Conservation (phyloP, 30 jellyfish, hydroid and myxozoan species). For the Aurelia coerulea region DNA sequence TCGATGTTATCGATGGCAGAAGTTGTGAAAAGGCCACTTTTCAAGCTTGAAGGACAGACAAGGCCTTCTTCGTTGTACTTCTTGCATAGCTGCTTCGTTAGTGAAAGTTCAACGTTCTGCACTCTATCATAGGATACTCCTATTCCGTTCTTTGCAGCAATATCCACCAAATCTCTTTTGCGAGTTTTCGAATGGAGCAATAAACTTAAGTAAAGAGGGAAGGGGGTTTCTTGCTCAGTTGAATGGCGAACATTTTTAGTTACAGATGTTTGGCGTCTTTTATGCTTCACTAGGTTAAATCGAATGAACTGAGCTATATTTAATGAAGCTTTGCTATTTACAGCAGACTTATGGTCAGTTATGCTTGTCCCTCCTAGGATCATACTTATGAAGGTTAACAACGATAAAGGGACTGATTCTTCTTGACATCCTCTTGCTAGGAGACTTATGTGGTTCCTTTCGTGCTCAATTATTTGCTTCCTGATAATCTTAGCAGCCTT, state of each 20-base stretch:
- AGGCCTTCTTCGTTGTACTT: constrained; percentile 1
- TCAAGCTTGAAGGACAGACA: constrained; percentile 35
- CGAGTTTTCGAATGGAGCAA: constrained; percentile 11
- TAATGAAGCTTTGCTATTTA: background rate
- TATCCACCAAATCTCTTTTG: constrained; percentile 5
- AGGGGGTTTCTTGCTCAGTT: background rate
- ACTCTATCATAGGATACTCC: constrained; percentile 27
- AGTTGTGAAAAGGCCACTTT: background rate
- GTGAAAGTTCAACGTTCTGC: background rate
- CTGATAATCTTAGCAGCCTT: constrained; percentile 19
- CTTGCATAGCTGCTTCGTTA: constrained; percentile 36
- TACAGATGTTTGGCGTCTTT: background rate
- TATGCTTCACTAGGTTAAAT: background rate
- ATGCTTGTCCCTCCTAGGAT: background rate
- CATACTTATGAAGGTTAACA: background rate
- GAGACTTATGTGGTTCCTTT: background rate
- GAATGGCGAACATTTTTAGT: background rate
- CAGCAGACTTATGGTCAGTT: background rate
- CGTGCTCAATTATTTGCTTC: background rate
- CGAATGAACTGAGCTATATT: constrained; percentile 1
- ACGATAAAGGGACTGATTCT: background rate
- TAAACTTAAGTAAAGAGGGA: background rate
- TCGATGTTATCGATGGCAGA: constrained; percentile 49
- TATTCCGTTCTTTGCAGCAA: background rate
- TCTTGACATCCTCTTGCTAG: background rate